A percentile compares a stretch with the other conserved stretches of the same genome.
Evolutionary conservation across 1,140 invertebrate species (phyloP).

Genomic region (Sweltsa coloradensis): DNA sequence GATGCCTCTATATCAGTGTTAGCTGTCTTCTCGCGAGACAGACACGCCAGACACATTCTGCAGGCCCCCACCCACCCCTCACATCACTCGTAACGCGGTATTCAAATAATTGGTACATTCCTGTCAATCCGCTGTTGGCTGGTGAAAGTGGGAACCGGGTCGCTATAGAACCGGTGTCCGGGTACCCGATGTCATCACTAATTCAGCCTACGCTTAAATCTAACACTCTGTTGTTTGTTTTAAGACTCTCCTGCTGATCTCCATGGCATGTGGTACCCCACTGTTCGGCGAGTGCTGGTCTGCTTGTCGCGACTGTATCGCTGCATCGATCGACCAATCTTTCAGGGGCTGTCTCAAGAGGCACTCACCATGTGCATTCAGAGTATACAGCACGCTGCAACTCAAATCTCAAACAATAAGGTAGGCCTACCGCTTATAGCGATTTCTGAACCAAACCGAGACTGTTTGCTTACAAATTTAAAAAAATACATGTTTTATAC

Average conservation of each 20-base stretch:
- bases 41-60: too few species aligned
- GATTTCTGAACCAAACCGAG: conserved; percentile 2
- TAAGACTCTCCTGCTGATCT: conserved; percentile 82
- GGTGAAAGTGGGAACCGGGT: too few species aligned
- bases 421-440: conserved; percentile 26
- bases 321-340: conserved; percentile 89
- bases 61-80: too few species aligned
- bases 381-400: conserved; percentile 68
- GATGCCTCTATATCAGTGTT: too few species aligned
- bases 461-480: too few species aligned
- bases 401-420: conserved; percentile 51
- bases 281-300: conserved; percentile 84
- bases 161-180: too few species aligned
- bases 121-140: too few species aligned
- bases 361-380: conserved; percentile 83
- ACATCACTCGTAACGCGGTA: too few species aligned
- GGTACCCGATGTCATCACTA: too few species aligned
- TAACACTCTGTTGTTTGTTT: conserved; percentile 3
- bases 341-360: conserved; percentile 93
- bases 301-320: conserved; percentile 91
- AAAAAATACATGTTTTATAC: too few species aligned
- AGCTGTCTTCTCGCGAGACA: too few species aligned
- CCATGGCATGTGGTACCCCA: conserved; percentile 99
- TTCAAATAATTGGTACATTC: too few species aligned
- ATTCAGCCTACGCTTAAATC: background rate